These are phyloP conservation scores for Drosophila recens DNA, from an alignment of 2,888 invertebrate species.

Conservation along the genomic window DNA sequence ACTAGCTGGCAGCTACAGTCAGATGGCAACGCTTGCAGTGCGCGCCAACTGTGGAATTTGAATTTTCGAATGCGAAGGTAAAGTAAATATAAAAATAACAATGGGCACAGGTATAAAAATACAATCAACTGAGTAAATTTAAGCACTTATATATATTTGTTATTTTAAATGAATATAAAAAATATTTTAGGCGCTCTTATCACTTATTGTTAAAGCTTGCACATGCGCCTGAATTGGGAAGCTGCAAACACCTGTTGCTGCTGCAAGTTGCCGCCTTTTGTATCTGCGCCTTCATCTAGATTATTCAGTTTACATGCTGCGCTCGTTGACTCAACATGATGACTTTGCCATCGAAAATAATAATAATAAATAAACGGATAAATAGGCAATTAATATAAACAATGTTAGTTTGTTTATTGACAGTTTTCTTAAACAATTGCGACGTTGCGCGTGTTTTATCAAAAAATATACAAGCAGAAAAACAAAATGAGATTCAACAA, in stretches of 20 bases:
- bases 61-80: neutral
- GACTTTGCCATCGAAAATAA: conserved; percentile 18
- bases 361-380: conserved; percentile 6
- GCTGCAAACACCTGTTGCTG: conserved; percentile 83
- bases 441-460: conserved; percentile 24
- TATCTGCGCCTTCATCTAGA: conserved; percentile 30
- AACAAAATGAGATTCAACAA: conserved; percentile 10
- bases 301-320: conserved; percentile 64
- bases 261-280: conserved; percentile 28
- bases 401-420: conserved; percentile 24
- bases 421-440: conserved; percentile 17
- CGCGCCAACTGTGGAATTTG: conserved; percentile 4
- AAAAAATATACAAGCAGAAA: conserved; percentile 15
- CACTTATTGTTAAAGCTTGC: conserved; percentile 14
- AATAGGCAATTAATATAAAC: conserved; percentile 29
- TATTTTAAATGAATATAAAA: neutral
- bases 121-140: neutral
- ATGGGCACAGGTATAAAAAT: neutral
- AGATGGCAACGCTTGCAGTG: neutral
- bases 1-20: neutral
- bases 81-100: neutral
- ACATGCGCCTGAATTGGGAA: conserved; percentile 88
- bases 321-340: conserved; percentile 52
- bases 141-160: neutral
- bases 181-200: neutral